Percentiles rank a stretch among this genome's conserved stretches.
Evolutionary conservation across 2,113 vertebrate species (phyloP).

Genomic region (Genyomyrus donnyi): DNA sequence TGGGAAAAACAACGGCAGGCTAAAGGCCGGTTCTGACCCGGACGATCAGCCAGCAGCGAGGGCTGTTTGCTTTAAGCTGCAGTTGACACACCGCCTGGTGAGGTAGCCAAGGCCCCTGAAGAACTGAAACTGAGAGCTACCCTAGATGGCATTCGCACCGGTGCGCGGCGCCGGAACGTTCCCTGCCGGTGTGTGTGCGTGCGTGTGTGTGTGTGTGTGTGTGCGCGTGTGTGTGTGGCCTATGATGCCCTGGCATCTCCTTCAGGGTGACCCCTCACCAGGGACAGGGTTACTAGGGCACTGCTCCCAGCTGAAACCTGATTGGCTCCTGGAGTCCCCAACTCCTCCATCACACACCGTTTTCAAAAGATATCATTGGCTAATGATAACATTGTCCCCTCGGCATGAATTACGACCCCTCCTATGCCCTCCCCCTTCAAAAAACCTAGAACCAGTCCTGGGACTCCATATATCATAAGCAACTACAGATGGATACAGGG

Average conservation of each 20-base stretch:
- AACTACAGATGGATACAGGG: not conserved
- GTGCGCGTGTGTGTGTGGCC: not conserved
- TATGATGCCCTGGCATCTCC: not conserved
- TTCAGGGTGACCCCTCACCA: not conserved
- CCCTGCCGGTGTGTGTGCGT: not conserved
- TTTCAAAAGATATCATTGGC: not conserved
- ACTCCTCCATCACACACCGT: not conserved
- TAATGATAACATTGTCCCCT: not conserved
- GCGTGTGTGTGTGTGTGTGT: not conserved
- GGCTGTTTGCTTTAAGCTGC: slow-evolving; percentile 5
- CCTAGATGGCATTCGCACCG: not conserved
- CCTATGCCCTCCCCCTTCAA: not conserved
- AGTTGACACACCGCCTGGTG: not conserved
- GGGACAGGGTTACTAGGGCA: not conserved
- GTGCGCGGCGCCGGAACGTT: not conserved
- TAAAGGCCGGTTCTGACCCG: not conserved
- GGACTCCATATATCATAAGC: not conserved
- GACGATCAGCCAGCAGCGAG: not conserved
- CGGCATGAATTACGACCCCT: not conserved
- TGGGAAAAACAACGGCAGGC: not conserved
- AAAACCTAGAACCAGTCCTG: not conserved
- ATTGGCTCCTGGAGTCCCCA: not conserved
- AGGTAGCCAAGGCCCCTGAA: not conserved
- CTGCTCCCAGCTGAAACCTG: not conserved
- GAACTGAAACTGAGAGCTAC: not conserved